Evolutionary conservation across 2,888 invertebrate species (phyloP).

Genomic region (Onchidella celtica): DNA sequence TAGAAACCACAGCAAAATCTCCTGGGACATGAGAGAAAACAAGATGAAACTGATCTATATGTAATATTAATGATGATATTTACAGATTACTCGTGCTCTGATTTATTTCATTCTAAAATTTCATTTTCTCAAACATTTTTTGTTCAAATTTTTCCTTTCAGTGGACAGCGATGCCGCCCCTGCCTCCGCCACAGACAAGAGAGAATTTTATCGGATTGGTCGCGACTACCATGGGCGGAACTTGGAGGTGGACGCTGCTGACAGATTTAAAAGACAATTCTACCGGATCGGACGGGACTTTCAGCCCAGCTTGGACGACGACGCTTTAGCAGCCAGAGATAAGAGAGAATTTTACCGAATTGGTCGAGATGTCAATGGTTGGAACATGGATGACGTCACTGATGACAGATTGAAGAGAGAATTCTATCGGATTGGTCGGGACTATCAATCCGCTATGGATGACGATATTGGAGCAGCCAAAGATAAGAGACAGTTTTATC

Average conservation of each 20-base stretch:
- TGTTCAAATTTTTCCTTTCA: too few species aligned
- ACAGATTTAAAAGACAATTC: conserved; percentile 56
- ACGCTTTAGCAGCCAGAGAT: conserved; percentile 63
- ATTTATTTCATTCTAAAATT: too few species aligned
- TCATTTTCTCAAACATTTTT: too few species aligned
- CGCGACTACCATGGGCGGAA: background rate
- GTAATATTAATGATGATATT: too few species aligned
- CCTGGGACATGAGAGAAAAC: too few species aligned
- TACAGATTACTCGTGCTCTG: too few species aligned
- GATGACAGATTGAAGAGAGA: conserved; percentile 60
- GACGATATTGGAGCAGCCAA: conserved; percentile 63
- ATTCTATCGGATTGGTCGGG: conserved; percentile 61
- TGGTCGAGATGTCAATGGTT: conserved; percentile 49
- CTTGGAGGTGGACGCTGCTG: conserved; percentile 7
- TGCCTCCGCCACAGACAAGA: too few species aligned
- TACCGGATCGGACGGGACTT: conserved; percentile 59
- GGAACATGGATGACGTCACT: conserved; percentile 59
- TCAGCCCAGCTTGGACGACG: conserved; percentile 55
- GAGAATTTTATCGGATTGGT: too few species aligned
- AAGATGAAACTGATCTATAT: too few species aligned
- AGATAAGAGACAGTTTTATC: conserved; percentile 54
- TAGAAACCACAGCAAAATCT: too few species aligned
- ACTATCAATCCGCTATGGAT: conserved; percentile 48
- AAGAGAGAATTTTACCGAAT: conserved; percentile 58
- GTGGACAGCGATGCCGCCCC: too few species aligned